phyloP scores from a whole-genome alignment of 2,888 invertebrate genomes.

The Metellina segmentata region DNA sequence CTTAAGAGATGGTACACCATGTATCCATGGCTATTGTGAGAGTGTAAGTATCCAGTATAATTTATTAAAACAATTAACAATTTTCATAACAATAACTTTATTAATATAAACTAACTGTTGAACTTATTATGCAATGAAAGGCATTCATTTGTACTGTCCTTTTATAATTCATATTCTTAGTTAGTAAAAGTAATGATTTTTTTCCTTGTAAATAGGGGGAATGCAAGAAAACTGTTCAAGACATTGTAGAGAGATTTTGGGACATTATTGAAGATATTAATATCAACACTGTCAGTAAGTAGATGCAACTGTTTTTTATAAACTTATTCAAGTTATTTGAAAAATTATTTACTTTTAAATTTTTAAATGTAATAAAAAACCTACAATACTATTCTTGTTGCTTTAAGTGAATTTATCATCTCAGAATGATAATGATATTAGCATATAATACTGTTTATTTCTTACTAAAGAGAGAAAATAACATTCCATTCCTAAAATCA shows the following conservation, averaged over 20 bases:
- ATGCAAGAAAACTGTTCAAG: constrained; percentile 96
- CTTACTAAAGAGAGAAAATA: too few relatives aligned
- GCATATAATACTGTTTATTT: too few relatives aligned
- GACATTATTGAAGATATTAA: constrained; percentile 98
- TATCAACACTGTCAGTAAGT: constrained; percentile 89
- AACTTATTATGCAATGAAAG: neutral
- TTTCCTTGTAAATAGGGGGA: constrained; percentile 87
- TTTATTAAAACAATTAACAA: neutral
- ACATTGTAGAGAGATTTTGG: constrained; percentile 97
- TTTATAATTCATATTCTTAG: neutral
- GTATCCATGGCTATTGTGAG: constrained; percentile 97
- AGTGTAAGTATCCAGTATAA: constrained; percentile 84
- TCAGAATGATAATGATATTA: too few relatives aligned
- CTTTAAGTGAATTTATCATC: too few relatives aligned
- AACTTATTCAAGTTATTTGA: neutral
- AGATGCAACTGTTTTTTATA: neutral
- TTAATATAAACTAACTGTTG: neutral
- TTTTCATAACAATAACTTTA: neutral
- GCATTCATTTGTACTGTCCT: neutral
- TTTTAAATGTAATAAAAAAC: neutral
- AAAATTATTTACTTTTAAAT: neutral
- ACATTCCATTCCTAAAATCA: too few relatives aligned
- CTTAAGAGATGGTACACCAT: constrained; percentile 95
- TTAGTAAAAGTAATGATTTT: neutral
- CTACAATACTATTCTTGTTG: too few relatives aligned